A percentile compares a stretch with the other conserved stretches of the same genome.
phyloP scores from a whole-genome alignment of 2,113 vertebrate species.

The Suncus etruscus region DNA sequence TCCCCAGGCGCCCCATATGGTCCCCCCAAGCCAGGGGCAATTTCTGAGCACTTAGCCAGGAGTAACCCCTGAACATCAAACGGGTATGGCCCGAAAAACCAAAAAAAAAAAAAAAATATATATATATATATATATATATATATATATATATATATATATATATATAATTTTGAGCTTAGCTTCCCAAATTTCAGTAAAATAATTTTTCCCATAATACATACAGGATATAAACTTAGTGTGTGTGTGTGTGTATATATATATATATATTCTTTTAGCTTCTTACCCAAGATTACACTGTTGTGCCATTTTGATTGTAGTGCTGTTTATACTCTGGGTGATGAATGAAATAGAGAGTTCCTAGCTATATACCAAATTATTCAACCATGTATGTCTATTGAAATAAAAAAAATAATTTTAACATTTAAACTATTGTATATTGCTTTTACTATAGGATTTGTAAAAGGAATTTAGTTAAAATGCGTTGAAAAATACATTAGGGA shows the following conservation, averaged over 20 bases:
- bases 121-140: no score
- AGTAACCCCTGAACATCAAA: no score
- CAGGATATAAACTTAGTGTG: conserved; percentile 84
- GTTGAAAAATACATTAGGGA: conserved; percentile 53
- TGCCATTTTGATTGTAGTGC: conserved; percentile 91
- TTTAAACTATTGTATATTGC: conserved; percentile 79
- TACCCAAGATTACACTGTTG: conserved; percentile 93
- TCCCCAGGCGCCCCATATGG: no score
- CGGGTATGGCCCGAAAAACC: no score
- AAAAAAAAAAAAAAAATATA: no score
- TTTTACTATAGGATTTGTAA: conserved; percentile 88
- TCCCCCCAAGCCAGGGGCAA: no score
- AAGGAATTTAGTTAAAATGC: conserved; percentile 83
- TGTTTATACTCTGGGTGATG: conserved; percentile 84
- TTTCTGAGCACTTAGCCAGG: no score
- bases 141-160: no score
- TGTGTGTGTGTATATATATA: neutral
- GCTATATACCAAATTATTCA: conserved; percentile 78
- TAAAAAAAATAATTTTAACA: conserved; percentile 59
- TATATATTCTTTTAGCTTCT: conserved; percentile 87
- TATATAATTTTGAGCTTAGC: neutral
- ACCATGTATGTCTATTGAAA: conserved; percentile 70
- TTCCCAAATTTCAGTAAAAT: conserved; percentile 22
- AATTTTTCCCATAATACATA: conserved; percentile 80
- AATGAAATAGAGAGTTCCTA: conserved; percentile 82